Conservation (phyloP, 2,113 vertebrate genomes). For the Mellivora capensis region DNA sequence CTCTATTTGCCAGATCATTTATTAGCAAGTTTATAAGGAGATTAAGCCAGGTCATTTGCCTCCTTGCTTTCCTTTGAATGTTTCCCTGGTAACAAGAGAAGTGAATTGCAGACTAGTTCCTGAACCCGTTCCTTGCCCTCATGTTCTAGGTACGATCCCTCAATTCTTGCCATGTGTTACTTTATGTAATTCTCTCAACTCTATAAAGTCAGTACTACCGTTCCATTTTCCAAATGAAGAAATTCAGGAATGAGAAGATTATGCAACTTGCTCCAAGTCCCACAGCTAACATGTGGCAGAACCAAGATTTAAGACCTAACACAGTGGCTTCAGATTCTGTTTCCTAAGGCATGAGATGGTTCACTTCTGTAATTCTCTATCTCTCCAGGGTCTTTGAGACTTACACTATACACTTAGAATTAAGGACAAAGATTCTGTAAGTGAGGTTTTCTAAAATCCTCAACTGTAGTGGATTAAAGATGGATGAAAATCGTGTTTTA, state of each 20-base stretch:
- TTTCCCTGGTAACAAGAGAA: not conserved
- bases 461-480: not conserved
- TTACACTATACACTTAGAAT: not conserved
- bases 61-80: not conserved
- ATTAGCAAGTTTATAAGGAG: not conserved
- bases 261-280: not conserved
- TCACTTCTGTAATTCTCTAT: not conserved
- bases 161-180: not conserved
- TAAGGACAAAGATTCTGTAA: slow-evolving; percentile 3
- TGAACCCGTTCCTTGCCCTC: not conserved
- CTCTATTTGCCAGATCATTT: not conserved
- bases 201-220: not conserved
- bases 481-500: not conserved
- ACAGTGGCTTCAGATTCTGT: not conserved
- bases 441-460: not conserved
- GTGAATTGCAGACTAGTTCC: not conserved
- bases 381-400: not conserved
- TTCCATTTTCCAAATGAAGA: slow-evolving; percentile 40
- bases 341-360: not conserved
- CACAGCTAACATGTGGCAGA: slow-evolving; percentile 1
- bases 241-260: not conserved
- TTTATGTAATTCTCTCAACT: not conserved
- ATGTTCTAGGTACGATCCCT: not conserved
- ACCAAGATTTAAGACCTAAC: not conserved
- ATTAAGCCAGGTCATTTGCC: not conserved